Conservation (phyloP, 2,797 vertebrate genomes). For the Borostomias antarcticus region DNA sequence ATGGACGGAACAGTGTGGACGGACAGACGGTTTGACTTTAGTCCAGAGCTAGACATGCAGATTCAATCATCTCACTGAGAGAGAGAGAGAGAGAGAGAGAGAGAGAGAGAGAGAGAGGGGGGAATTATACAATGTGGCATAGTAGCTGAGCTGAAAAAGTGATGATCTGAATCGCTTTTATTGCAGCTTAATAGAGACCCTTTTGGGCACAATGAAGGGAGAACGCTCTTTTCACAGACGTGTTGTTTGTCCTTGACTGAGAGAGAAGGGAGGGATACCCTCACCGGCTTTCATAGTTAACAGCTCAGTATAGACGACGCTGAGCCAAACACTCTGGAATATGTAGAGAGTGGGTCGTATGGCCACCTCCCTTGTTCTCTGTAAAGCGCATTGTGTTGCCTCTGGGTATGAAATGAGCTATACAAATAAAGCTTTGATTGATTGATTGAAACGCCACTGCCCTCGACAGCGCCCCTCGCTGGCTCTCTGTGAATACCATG, state of each 20-base stretch:
- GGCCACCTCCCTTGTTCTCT: too few species aligned
- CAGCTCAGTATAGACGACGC: conserved; percentile 31
- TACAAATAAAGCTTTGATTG: too few species aligned
- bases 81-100: background rate
- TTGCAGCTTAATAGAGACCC: conserved; percentile 37
- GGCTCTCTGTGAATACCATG: conserved; percentile 33
- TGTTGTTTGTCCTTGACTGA: conserved; percentile 57
- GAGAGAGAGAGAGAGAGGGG: background rate
- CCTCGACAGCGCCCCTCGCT: conserved; percentile 49
- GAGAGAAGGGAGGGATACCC: conserved; percentile 17
- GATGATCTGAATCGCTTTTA: background rate
- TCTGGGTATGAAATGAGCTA: too few species aligned
- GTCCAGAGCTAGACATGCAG: too few species aligned
- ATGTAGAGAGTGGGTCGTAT: too few species aligned
- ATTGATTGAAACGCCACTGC: too few species aligned
- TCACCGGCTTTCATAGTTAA: conserved; percentile 32
- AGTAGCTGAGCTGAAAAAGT: background rate
- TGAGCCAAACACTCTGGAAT: conserved; percentile 41
- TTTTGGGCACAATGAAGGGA: conserved; percentile 30
- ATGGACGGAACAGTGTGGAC: conserved; percentile 14
- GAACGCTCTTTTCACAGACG: conserved; percentile 33
- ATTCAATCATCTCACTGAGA: too few species aligned
- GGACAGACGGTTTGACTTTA: too few species aligned
- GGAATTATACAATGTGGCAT: background rate
- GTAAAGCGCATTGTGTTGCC: too few species aligned